These are phyloP conservation scores for Lacanobia wlatinum DNA, from an alignment of 2,888 invertebrate species.

Conservation along the genomic window DNA sequence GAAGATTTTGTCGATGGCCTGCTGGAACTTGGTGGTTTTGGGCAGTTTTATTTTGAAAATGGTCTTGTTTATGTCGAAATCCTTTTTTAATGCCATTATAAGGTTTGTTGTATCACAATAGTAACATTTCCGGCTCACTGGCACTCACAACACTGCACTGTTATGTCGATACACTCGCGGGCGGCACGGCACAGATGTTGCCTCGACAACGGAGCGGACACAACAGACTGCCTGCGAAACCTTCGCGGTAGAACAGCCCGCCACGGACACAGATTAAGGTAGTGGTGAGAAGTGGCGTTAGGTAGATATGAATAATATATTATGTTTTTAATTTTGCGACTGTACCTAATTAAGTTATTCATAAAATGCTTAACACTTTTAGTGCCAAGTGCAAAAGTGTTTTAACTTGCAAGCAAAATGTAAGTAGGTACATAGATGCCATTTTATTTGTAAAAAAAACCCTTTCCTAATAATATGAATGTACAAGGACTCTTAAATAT, in stretches of 20 bases:
- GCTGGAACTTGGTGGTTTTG: constrained; percentile 83
- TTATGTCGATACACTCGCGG: constrained; percentile 77
- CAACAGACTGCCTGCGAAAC: constrained; percentile 82
- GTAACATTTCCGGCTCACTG: constrained; percentile 84
- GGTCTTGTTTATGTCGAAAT: constrained; percentile 85
- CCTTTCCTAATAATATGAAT: too few relatives aligned
- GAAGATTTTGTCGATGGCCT: constrained; percentile 86
- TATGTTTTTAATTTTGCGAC: too few relatives aligned
- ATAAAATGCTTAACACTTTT: too few relatives aligned
- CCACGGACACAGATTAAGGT: constrained; percentile 77
- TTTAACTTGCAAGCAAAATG: too few relatives aligned
- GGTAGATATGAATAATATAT: constrained; percentile 44
- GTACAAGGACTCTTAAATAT: too few relatives aligned
- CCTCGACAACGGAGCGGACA: constrained; percentile 86
- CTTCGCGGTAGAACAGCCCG: constrained; percentile 78
- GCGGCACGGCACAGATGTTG: constrained; percentile 73
- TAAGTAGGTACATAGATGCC: too few relatives aligned
- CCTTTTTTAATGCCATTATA: constrained; percentile 88
- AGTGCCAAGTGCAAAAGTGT: too few relatives aligned
- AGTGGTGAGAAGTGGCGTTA: constrained; percentile 59
- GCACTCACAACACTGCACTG: constrained; percentile 77
- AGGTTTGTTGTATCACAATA: constrained; percentile 76
- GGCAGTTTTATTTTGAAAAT: constrained; percentile 83
- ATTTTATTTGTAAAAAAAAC: too few relatives aligned
- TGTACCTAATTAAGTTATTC: too few relatives aligned